phyloP scores from a whole-genome alignment of 1,140 invertebrate species.

The Lutraria rhynchaena region DNA sequence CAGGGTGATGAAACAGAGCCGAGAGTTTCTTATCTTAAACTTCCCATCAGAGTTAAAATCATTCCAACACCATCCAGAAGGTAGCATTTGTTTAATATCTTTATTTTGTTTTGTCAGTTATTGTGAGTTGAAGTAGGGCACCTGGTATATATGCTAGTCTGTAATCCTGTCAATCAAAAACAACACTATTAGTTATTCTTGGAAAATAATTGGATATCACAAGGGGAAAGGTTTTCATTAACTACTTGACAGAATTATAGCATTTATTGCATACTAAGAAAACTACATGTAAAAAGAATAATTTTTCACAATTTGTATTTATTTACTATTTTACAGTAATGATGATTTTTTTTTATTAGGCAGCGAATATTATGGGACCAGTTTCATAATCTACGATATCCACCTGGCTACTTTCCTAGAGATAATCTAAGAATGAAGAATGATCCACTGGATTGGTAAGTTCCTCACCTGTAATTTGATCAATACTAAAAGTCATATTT shows the following conservation, averaged over 20 bases:
- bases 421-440: slow-evolving; percentile 96
- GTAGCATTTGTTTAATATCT: too few relatives aligned
- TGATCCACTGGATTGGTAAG: slow-evolving; percentile 95
- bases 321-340: not conserved
- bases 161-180: too few relatives aligned
- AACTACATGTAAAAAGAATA: not conserved
- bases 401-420: slow-evolving; percentile 96
- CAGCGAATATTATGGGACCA: slow-evolving; percentile 98
- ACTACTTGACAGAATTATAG: too few relatives aligned
- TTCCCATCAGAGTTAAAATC: slow-evolving; percentile 89
- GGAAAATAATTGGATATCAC: too few relatives aligned
- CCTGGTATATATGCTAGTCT: too few relatives aligned
- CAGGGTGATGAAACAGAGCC: slow-evolving; percentile 81
- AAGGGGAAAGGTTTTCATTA: too few relatives aligned
- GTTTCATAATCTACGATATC: slow-evolving; percentile 97
- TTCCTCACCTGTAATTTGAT: not conserved
- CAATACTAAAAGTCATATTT: too few relatives aligned
- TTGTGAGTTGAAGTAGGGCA: too few relatives aligned
- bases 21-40: slow-evolving; percentile 88
- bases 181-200: too few relatives aligned
- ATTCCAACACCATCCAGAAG: slow-evolving; percentile 88
- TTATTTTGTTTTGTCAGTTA: too few relatives aligned
- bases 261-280: too few relatives aligned
- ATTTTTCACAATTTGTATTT: not conserved
- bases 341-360: slow-evolving; percentile 83